Evolutionary conservation across 2,888 invertebrate species (phyloP), one percentile per base, ranked within the genome.

Genomic region (Stomorhina lunata): DNA sequence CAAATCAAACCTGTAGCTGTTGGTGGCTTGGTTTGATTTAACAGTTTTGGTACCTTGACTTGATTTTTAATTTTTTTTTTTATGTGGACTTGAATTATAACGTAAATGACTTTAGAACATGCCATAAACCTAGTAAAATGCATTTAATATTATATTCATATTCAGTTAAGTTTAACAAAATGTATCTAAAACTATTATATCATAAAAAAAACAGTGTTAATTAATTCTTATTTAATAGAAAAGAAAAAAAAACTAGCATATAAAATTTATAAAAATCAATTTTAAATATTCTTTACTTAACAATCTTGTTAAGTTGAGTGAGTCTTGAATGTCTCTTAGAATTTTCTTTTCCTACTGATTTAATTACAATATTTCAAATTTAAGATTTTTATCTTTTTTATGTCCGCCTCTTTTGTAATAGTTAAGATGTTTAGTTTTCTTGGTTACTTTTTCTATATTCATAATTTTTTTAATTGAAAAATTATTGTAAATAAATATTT

Each of bases 61-160:
- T 80, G 68, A 53, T 63, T 77, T 71, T 69, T 50, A 25, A 12
- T 37, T 37, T n/a, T 37, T 37, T n/a, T n/a, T 65, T 65, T 63
- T 32, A 65, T 55, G 29, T 80, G 80, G 72, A 66, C 68, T 83
- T 81, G 77, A 81, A 73, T 75, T 53, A n/a, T 27, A 61, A 57
- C 57, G 63, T 79, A 79, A 76, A 84, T 79, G 76, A 59, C 69
- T 68, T 15, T 29, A 48, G 27, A 73, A 81, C 84, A 84, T 77
- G 82, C 80, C 45, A 84, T n/a, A 48, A 20, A 29, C 10, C 20
- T n/a, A 68, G 20, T 29, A 50, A 4, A 15, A 4, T n/a, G n/a
- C n/a, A n/a, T n/a, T 9, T 61, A n/a, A 0, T 37, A 9, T 2
- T n/a, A 40, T 4, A 40, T 10, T 17, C 1, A 43, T 20, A 57